These are phyloP conservation scores for Brotula barbata DNA, from an alignment of 2,797 vertebrate species.

Conservation along the genomic window DNA sequence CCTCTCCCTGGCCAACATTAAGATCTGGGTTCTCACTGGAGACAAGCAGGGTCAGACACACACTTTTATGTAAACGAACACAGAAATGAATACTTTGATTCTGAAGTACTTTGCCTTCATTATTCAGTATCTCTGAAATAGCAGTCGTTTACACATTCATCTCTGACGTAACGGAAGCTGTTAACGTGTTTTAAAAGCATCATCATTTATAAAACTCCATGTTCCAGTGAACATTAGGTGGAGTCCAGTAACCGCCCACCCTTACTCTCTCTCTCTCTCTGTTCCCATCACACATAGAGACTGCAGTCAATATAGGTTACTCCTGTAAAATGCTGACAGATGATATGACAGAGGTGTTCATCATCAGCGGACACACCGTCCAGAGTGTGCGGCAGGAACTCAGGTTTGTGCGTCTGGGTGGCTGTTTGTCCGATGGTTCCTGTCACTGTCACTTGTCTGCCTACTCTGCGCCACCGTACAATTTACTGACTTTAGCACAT, in stretches of 20 bases:
- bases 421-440: too few species aligned
- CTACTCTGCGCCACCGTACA: too few species aligned
- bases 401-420: slow-evolving; percentile 79
- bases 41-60: slow-evolving; percentile 89
- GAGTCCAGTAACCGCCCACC: background rate
- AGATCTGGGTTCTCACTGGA: slow-evolving; percentile 95
- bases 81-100: background rate
- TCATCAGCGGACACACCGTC: slow-evolving; percentile 88
- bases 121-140: too few species aligned
- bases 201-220: background rate
- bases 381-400: slow-evolving; percentile 90
- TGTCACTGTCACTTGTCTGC: too few species aligned
- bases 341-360: slow-evolving; percentile 89
- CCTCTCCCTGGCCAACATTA: slow-evolving; percentile 92
- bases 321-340: slow-evolving; percentile 97
- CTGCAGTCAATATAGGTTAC: slow-evolving; percentile 93
- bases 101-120: too few species aligned
- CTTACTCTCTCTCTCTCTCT: background rate
- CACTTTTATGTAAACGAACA: background rate
- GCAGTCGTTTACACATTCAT: too few species aligned
- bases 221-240: background rate
- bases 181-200: background rate
- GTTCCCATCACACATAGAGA: slow-evolving; percentile 76
- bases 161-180: too few species aligned
- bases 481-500: too few species aligned